These are phyloP conservation scores for Drosophila heteroneura DNA, from an alignment of 2,888 invertebrate genomes.

Conservation along the genomic window DNA sequence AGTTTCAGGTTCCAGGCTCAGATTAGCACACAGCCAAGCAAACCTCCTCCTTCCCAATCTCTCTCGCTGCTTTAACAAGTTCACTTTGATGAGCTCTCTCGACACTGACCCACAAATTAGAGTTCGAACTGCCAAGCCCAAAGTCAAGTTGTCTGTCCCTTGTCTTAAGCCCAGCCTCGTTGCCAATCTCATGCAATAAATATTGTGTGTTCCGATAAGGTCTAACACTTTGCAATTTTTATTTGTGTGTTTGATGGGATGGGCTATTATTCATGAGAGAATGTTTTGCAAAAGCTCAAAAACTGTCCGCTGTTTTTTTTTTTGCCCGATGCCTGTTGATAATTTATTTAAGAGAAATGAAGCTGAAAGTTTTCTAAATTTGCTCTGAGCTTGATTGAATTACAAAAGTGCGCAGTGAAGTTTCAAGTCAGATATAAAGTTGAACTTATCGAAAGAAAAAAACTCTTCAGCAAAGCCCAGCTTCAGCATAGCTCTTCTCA, in stretches of 20 bases:
- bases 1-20: slow-evolving; percentile 16
- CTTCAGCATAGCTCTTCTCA: background rate
- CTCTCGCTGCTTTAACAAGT: background rate
- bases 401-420: background rate
- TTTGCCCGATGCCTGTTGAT: background rate
- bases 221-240: slow-evolving; percentile 22
- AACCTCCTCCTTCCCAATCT: background rate
- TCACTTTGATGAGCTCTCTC: slow-evolving; percentile 30
- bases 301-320: background rate
- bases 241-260: slow-evolving; percentile 12
- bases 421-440: background rate
- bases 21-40: slow-evolving; percentile 18
- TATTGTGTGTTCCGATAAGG: slow-evolving; percentile 49
- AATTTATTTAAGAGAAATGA: background rate
- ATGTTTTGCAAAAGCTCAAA: background rate
- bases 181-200: slow-evolving; percentile 51
- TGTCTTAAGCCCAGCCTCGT: slow-evolving; percentile 33
- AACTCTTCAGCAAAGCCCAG: background rate
- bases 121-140: slow-evolving; percentile 48
- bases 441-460: too few species aligned
- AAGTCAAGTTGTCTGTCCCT: slow-evolving; percentile 31
- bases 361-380: background rate
- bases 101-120: slow-evolving; percentile 67
- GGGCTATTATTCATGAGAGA: slow-evolving; percentile 27
- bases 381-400: background rate